Evolutionary conservation across 2,888 invertebrate genomes (phyloP).

Genomic region (Cremastinae sp.): DNA sequence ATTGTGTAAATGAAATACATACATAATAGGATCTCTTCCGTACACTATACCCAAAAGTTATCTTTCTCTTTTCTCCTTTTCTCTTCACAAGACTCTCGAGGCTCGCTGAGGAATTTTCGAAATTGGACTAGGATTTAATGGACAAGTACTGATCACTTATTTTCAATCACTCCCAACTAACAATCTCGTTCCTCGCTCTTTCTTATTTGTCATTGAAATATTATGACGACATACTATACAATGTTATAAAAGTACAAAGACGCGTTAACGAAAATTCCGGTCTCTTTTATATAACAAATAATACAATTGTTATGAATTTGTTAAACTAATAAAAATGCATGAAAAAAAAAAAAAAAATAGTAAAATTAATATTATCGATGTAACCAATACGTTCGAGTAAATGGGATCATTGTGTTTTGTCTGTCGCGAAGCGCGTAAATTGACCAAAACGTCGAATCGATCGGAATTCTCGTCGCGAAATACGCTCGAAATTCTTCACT

Average conservation of each 20-base stretch:
- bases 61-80: conserved; percentile 58
- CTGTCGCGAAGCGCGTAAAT: conserved; percentile 30
- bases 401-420: neutral
- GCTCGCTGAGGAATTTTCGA: conserved; percentile 51
- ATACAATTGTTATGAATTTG: conserved; percentile 49
- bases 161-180: conserved; percentile 13
- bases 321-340: conserved; percentile 57
- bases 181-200: conserved; percentile 27
- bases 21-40: conserved; percentile 40
- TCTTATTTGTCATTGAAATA: conserved; percentile 20
- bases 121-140: conserved; percentile 45
- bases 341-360: too few species aligned
- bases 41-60: conserved; percentile 38
- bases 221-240: conserved; percentile 53
- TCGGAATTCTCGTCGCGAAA: conserved; percentile 5
- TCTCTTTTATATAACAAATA: conserved; percentile 31
- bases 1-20: conserved; percentile 42
- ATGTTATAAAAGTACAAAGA: conserved; percentile 68
- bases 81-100: too few species aligned
- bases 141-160: conserved; percentile 33
- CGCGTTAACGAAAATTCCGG: conserved; percentile 16
- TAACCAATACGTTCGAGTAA: conserved; percentile 8
- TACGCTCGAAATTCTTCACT: conserved; percentile 14
- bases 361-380: conserved; percentile 55
- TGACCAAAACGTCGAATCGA: conserved; percentile 48